Conservation (phyloP, 37 sponge, comb jelly and placozoan species). For the Agelas oroides region DNA sequence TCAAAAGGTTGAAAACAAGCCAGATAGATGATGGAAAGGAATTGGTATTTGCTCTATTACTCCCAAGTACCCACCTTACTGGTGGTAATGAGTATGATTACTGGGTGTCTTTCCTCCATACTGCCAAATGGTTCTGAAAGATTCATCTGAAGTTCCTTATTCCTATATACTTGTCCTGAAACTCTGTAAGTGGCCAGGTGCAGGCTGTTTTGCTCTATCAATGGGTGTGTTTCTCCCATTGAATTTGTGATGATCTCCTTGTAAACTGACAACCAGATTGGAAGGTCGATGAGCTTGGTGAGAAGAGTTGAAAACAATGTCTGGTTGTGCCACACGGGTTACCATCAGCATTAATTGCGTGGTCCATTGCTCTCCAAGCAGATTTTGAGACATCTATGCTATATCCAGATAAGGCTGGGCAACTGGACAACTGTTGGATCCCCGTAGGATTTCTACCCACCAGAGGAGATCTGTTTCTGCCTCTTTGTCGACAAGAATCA, state of each 20-base stretch:
- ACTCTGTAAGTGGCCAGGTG: slow-evolving; percentile 43
- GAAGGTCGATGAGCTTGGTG: neutral
- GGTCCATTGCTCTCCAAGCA: no score
- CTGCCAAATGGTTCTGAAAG: neutral
- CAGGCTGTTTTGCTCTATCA: no score
- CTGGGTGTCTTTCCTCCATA: slow-evolving; percentile 18
- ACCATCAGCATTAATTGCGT: slow-evolving; percentile 32
- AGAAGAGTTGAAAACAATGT: neutral
- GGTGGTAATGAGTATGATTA: slow-evolving; percentile 1
- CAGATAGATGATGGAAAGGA: slow-evolving; percentile 16
- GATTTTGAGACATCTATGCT: no score
- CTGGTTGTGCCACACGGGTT: slow-evolving; percentile 5
- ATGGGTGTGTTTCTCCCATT: no score
- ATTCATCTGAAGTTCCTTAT: slow-evolving; percentile 10
- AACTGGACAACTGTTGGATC: no score
- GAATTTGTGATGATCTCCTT: neutral
- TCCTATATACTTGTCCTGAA: slow-evolving; percentile 11
- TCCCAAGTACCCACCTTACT: slow-evolving; percentile 2
- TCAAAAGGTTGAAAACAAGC: slow-evolving; percentile 2
- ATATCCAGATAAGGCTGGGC: no score
- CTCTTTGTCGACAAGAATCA: neutral
- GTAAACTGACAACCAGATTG: neutral
- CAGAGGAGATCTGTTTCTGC: slow-evolving; percentile 7
- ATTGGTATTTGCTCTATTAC: neutral
- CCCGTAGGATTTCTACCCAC: slow-evolving; percentile 6